A percentile compares a stretch with the other conserved stretches of the same genome.
These are phyloP conservation scores for Phymastichus coffea DNA, from an alignment of 1,140 invertebrate genomes.

Conservation along the genomic window DNA sequence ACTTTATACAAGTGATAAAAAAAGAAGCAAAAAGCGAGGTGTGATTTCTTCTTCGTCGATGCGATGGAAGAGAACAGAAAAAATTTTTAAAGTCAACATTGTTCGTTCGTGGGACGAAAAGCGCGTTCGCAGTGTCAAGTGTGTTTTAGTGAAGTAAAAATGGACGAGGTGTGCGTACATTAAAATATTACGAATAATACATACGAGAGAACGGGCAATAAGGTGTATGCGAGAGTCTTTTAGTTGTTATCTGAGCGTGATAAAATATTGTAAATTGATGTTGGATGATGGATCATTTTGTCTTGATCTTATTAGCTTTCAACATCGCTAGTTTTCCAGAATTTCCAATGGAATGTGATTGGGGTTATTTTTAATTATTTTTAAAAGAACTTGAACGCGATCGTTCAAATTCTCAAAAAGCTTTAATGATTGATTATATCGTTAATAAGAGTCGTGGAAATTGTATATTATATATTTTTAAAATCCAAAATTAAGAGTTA, in stretches of 20 bases:
- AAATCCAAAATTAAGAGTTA: no score
- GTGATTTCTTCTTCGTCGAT: not conserved
- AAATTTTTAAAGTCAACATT: not conserved
- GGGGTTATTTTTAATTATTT: not conserved
- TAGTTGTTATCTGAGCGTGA: slow-evolving; percentile 8
- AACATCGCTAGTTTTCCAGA: no score
- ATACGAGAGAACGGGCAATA: slow-evolving; percentile 20
- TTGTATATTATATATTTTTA: not conserved
- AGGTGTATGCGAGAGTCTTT: slow-evolving; percentile 12
- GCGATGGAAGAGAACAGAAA: no score
- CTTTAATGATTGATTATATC: not conserved
- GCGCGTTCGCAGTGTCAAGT: slow-evolving; percentile 16
- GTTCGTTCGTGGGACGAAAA: slow-evolving; percentile 17
- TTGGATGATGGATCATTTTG: not conserved
- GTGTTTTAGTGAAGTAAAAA: slow-evolving; percentile 15
- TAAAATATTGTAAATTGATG: not conserved
- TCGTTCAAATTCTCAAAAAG: not conserved
- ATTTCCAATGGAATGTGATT: not conserved
- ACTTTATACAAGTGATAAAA: not conserved
- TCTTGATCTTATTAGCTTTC: no score
- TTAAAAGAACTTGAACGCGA: no score
- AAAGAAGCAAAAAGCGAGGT: not conserved
- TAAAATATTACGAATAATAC: slow-evolving; percentile 1
- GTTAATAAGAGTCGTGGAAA: not conserved
- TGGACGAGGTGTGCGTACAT: slow-evolving; percentile 12